phyloP scores from a whole-genome alignment of 2,888 invertebrate species.

The Brenthis daphne region DNA sequence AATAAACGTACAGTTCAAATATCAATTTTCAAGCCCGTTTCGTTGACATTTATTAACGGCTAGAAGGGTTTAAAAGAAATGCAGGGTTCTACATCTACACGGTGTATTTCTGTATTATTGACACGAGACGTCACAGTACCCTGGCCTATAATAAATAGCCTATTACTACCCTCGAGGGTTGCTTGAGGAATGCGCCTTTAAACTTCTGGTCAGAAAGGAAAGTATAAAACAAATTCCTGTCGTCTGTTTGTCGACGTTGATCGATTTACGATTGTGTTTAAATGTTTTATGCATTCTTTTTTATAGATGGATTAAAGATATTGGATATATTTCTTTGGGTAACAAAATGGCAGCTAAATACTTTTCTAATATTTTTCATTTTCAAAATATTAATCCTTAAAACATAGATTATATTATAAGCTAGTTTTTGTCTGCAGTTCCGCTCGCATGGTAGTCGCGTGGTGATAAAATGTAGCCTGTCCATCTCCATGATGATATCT shows the following conservation, averaged over 20 bases:
- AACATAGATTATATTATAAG: no score
- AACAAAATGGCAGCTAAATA: no score
- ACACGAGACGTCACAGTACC: constrained; percentile 39
- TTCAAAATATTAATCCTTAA: no score
- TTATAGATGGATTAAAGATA: background rate
- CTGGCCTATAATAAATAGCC: constrained; percentile 37
- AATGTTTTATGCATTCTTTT: constrained; percentile 15
- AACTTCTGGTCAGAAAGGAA: constrained; percentile 39
- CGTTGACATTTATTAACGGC: constrained; percentile 76
- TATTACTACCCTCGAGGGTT: constrained; percentile 33
- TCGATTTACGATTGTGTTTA: constrained; percentile 30
- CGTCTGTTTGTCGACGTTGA: constrained; percentile 31
- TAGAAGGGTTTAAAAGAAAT: constrained; percentile 67
- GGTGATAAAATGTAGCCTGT: no score
- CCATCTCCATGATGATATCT: no score
- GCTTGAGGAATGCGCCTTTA: constrained; percentile 34
- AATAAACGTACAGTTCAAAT: no score
- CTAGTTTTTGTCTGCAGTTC: no score
- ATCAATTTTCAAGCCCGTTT: no score
- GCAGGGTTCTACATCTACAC: constrained; percentile 39
- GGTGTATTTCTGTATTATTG: constrained; percentile 39
- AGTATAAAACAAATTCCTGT: constrained; percentile 33
- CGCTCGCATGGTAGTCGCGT: no score
- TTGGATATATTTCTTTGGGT: background rate
- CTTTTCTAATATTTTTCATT: no score